Conservation (phyloP, 1,140 invertebrate genomes). For the Drosophila neocordata region DNA sequence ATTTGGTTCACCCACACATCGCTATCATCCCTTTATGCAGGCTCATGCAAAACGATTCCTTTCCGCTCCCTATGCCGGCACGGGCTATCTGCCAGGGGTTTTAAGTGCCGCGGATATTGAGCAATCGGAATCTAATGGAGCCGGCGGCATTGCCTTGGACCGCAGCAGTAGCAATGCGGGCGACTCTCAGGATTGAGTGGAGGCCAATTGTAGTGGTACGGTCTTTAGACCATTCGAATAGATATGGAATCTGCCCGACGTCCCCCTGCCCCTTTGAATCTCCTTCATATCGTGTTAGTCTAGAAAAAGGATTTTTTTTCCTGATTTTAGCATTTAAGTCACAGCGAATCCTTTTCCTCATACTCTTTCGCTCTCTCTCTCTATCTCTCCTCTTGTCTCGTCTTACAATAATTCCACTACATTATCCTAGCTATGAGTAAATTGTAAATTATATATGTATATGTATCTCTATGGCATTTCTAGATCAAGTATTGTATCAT, state of each 20-base stretch:
- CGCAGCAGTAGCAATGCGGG: slow-evolving; percentile 54
- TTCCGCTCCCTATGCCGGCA: slow-evolving; percentile 90
- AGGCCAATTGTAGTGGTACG: slow-evolving; percentile 34
- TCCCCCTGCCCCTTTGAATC: not conserved
- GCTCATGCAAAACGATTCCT: slow-evolving; percentile 88
- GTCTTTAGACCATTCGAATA: slow-evolving; percentile 72
- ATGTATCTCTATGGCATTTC: slow-evolving; percentile 32
- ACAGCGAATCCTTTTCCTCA: not conserved
- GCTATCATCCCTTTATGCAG: slow-evolving; percentile 82
- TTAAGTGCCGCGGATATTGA: slow-evolving; percentile 85
- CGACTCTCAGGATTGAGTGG: slow-evolving; percentile 67
- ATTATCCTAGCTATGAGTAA: slow-evolving; percentile 28
- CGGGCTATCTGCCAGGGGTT: slow-evolving; percentile 90
- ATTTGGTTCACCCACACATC: slow-evolving; percentile 83
- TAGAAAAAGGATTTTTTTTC: not conserved
- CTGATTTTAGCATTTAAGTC: slow-evolving; percentile 1
- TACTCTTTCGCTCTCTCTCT: not conserved
- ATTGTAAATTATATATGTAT: slow-evolving; percentile 52
- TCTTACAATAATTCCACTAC: not conserved
- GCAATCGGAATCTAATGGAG: slow-evolving; percentile 76
- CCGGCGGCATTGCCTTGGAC: slow-evolving; percentile 51
- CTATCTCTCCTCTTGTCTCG: not conserved
- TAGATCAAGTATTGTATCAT: slow-evolving; percentile 72
- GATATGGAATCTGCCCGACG: too few species aligned
- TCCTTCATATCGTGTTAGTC: not conserved